These are phyloP conservation scores for Pelobates fuscus DNA, from an alignment of 2,113 vertebrate species.

Conservation along the genomic window DNA sequence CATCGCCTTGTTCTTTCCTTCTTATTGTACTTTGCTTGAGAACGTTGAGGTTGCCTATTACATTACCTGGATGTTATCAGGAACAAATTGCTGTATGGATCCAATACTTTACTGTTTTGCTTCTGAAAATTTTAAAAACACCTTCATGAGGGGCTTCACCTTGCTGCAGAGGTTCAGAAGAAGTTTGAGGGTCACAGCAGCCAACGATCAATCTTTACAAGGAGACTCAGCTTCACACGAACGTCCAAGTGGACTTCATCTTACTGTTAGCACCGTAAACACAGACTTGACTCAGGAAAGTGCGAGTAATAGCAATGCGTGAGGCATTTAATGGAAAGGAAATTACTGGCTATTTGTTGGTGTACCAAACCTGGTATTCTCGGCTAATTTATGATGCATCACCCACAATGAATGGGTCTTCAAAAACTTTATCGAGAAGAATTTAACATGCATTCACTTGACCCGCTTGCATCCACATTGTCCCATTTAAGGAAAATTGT, in stretches of 20 bases:
- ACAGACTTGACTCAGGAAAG: neutral
- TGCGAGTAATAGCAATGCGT: neutral
- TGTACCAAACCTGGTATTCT: too few species aligned
- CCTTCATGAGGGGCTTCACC: constrained; percentile 46
- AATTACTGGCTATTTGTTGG: too few species aligned
- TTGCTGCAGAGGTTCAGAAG: neutral
- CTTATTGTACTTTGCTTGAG: constrained; percentile 41
- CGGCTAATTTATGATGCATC: too few species aligned
- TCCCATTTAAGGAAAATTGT: too few species aligned
- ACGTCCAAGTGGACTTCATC: neutral
- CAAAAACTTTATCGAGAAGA: too few species aligned
- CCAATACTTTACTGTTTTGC: constrained; percentile 57
- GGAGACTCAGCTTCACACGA: neutral
- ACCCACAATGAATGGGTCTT: too few species aligned
- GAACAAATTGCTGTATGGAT: constrained; percentile 61
- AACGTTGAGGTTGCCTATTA: constrained; percentile 55
- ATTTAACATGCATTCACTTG: too few species aligned
- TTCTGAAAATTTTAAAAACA: constrained; percentile 52
- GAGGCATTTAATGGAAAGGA: neutral
- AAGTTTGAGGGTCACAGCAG: neutral
- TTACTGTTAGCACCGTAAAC: neutral
- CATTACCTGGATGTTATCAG: constrained; percentile 52
- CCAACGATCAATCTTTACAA: neutral
- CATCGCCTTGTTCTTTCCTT: constrained; percentile 43
- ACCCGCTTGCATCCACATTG: too few species aligned